Evolutionary conservation across 2,797 vertebrate species (phyloP), one percentile per base, ranked within the genome.

Genomic region (Phoxinus dragarum): DNA sequence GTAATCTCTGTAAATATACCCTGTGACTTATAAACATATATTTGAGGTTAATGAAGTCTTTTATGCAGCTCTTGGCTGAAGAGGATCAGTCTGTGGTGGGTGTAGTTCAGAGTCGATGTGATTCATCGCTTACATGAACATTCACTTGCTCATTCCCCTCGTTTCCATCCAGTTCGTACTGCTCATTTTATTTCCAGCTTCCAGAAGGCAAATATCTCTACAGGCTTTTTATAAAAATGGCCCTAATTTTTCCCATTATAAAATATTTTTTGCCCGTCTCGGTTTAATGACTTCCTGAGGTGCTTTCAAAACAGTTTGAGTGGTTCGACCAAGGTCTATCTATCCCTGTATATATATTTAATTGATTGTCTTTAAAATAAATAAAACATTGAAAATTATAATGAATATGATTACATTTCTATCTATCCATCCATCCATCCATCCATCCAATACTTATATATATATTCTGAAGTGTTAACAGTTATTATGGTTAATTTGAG

Each of bases 111-210:
- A 71, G 21, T 77, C 38, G 9, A 6, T 31, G 61, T 82, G 82
- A 84, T 86, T 86, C 72, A 86, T 77, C 56, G 68, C 77, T 27
- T 66, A 68, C 73, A 80, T 78, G 80, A 88, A 64, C 38, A 34
- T 80, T 78, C 52, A 54, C 40, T 54, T 76, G 47, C 61, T 67
- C 68, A 67, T 75, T 67, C 44, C 31, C 38, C 31, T 74, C 40
- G 7, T 42, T 59, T 76, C 16, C 9, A 1, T 69, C 69, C 67
- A 47, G 79, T 61, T 66, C 34, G 38, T n/a, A 44, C 21, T 74
- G 11, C 56, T 38, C 34, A 36, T 54, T 81, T 75, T 17, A 54
- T 19, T 11, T 85, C n/a, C 1, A 31, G 61, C 27, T 64, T 49
- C 1, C 9, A 47, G n/a, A 34, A 66, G 56, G 21, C 8, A 42